Conservation (phyloP, 2,113 vertebrate species). For the Sporophila hypoxantha region DNA sequence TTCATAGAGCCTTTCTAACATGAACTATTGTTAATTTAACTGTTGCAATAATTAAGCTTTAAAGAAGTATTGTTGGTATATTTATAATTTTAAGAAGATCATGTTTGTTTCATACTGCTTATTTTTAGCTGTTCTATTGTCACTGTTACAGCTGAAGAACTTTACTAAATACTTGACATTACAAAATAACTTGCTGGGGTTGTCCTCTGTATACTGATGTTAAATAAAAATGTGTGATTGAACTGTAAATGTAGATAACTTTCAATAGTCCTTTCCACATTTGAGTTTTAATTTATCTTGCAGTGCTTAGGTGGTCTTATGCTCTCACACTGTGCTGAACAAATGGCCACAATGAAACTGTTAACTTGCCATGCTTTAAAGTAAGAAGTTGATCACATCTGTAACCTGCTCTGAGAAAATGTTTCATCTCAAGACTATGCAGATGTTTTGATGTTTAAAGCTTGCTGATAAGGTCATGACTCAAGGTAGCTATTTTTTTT, state of each 20-base stretch:
- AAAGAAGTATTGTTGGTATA: constrained; percentile 64
- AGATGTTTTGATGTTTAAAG: background rate
- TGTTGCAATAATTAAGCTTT: constrained; percentile 66
- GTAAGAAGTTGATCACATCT: background rate
- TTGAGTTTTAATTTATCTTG: constrained; percentile 35
- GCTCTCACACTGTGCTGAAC: background rate
- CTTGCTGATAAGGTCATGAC: background rate
- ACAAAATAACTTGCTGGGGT: constrained; percentile 55
- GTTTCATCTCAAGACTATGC: background rate
- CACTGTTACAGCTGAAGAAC: constrained; percentile 64
- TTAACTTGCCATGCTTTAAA: constrained; percentile 4
- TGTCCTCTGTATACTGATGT: constrained; percentile 61
- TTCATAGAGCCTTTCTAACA: constrained; percentile 69
- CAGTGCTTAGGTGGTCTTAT: constrained; percentile 7
- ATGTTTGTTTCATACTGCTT: constrained; percentile 64
- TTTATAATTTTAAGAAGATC: constrained; percentile 62
- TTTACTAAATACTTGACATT: constrained; percentile 49
- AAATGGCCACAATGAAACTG: background rate
- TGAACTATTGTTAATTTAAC: constrained; percentile 61
- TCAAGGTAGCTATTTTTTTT: background rate
- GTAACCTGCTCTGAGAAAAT: constrained; percentile 2
- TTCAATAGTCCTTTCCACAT: constrained; percentile 53
- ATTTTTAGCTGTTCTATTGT: constrained; percentile 61
- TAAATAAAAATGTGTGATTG: constrained; percentile 65
- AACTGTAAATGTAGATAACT: constrained; percentile 53